Evolutionary conservation across 2,888 invertebrate genomes (phyloP).

Genomic region (Cantharis rufa): DNA sequence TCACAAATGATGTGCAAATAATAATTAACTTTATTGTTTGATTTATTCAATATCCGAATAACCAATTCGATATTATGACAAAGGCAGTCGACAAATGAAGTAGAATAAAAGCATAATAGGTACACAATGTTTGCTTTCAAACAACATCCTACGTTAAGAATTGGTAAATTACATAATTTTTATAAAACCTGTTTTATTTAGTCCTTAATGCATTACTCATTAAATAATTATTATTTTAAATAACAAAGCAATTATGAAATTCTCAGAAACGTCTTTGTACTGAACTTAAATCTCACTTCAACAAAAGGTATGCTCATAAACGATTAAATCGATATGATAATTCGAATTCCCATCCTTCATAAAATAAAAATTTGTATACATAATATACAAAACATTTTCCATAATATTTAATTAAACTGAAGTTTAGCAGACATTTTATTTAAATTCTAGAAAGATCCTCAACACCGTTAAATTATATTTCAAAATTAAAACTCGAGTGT

Average conservation of each 20-base stretch:
- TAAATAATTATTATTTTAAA: neutral
- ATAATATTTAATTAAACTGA: neutral
- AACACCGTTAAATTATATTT: neutral
- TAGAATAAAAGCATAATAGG: neutral
- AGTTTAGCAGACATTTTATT: neutral
- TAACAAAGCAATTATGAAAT: neutral
- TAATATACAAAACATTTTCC: neutral
- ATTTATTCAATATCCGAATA: conserved; percentile 2
- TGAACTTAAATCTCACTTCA: neutral
- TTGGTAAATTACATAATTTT: neutral
- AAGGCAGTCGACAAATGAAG: neutral
- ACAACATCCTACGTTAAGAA: neutral
- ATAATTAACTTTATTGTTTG: conserved; percentile 23
- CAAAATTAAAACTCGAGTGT: neutral
- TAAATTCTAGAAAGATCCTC: neutral
- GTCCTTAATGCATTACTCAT: neutral
- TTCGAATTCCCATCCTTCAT: neutral
- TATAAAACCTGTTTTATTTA: neutral
- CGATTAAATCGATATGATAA: conserved; percentile 1
- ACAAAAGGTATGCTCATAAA: neutral
- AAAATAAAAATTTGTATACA: neutral
- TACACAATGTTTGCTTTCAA: neutral
- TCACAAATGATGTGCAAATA: conserved; percentile 20
- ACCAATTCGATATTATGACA: neutral
- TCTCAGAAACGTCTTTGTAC: neutral